phyloP scores from a whole-genome alignment of 2,888 invertebrate species.

The Xestoiulus laeticollis region DNA sequence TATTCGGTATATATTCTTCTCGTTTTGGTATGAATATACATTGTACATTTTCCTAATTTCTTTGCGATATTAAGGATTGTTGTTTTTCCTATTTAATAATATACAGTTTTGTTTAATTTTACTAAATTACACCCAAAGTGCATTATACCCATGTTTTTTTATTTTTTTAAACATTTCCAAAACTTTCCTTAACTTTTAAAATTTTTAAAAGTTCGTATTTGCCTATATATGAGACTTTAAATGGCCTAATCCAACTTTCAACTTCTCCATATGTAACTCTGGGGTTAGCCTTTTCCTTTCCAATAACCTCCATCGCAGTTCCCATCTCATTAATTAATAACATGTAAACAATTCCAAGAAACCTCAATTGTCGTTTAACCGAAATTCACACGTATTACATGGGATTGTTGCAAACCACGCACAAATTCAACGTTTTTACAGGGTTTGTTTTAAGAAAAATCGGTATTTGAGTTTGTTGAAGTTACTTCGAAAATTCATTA shows the following conservation, averaged over 20 bases:
- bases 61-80: too few relatives aligned
- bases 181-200: background rate
- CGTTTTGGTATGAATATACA: too few relatives aligned
- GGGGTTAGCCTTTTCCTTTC: background rate
- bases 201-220: background rate
- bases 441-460: background rate
- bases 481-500: background rate
- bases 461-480: background rate
- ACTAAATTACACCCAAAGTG: too few relatives aligned
- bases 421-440: background rate
- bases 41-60: too few relatives aligned
- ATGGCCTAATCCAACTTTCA: constrained; percentile 17
- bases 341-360: constrained; percentile 14
- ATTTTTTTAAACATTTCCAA: background rate
- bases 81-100: too few relatives aligned
- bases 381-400: background rate
- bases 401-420: background rate
- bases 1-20: too few relatives aligned
- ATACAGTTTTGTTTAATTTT: too few relatives aligned
- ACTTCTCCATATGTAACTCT: background rate
- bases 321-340: constrained; percentile 24
- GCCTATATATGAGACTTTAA: background rate
- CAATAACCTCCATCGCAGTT: constrained; percentile 23
- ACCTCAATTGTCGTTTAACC: constrained; percentile 12
- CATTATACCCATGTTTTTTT: too few relatives aligned